Percentiles rank a stretch among this genome's conserved stretches.
Evolutionary conservation across 2,888 invertebrate genomes (phyloP).

Genomic region (Tipula helvola): DNA sequence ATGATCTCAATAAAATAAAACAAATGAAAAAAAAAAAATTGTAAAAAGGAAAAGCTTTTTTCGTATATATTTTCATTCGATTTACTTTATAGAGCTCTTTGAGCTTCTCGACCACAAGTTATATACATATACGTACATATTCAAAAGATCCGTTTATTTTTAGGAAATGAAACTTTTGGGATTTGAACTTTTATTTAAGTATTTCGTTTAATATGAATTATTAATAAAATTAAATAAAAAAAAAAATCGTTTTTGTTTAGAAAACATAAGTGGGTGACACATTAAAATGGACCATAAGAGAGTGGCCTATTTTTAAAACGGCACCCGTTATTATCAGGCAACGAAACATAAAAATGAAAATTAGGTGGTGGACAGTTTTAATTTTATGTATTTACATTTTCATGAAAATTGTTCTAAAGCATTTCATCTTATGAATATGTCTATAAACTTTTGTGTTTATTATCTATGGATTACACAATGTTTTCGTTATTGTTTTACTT

Average conservation of each 20-base stretch:
- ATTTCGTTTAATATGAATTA: not conserved
- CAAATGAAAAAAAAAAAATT: not conserved
- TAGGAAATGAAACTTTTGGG: not conserved
- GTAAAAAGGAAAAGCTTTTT: not conserved
- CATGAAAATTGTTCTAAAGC: not conserved
- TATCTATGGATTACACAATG: conserved; percentile 4
- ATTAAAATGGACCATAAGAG: not conserved
- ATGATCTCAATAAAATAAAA: not conserved
- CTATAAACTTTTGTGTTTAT: not conserved
- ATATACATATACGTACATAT: not conserved
- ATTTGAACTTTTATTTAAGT: not conserved
- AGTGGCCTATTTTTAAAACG: not conserved
- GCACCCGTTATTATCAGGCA: not conserved
- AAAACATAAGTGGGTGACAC: not conserved
- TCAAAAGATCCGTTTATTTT: not conserved
- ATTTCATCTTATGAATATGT: not conserved
- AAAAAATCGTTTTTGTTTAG: not conserved
- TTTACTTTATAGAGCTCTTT: not conserved
- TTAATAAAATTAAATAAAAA: not conserved
- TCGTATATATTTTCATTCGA: not conserved
- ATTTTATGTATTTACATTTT: not conserved
- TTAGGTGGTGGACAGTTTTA: not conserved
- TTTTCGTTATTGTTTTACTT: conserved; percentile 4
- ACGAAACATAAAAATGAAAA: not conserved
- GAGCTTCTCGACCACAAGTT: not conserved